Conservation (phyloP, 2,113 vertebrate species). For the Elephas maximus region DNA sequence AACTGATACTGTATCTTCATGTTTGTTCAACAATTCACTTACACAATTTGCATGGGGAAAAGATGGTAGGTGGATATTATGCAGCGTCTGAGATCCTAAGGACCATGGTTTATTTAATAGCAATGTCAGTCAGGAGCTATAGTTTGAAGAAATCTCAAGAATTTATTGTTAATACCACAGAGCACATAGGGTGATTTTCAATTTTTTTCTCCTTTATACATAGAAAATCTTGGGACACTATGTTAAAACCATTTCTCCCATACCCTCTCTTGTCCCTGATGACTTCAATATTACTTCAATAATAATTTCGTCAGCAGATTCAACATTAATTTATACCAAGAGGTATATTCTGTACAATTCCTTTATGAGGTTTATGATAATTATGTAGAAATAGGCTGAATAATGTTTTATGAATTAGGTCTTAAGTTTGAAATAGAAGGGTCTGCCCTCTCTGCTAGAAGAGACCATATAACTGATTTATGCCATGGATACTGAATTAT, state of each 20-base stretch:
- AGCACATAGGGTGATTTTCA: not conserved
- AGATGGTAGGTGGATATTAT: not conserved
- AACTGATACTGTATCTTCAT: not conserved
- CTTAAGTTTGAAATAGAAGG: constrained; percentile 82
- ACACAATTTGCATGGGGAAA: not conserved
- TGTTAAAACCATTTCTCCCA: not conserved
- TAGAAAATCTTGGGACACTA: constrained; percentile 47
- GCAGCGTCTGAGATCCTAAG: not conserved
- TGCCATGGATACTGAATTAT: constrained; percentile 82
- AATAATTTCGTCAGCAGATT: constrained; percentile 13
- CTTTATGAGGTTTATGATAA: constrained; percentile 48
- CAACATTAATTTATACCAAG: constrained; percentile 3
- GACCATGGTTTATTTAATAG: not conserved
- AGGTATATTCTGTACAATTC: constrained; percentile 38
- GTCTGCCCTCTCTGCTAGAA: constrained; percentile 81
- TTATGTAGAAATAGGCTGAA: constrained; percentile 74
- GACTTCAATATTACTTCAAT: not conserved
- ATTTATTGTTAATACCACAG: not conserved
- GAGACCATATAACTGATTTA: constrained; percentile 80
- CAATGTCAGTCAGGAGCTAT: not conserved
- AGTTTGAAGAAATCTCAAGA: not conserved
- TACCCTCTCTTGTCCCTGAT: not conserved
- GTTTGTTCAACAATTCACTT: constrained; percentile 20
- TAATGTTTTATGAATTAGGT: constrained; percentile 84
- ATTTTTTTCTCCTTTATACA: not conserved